Evolutionary conservation across 1,140 invertebrate species (phyloP).

Genomic region (Diabrotica virgifera): DNA sequence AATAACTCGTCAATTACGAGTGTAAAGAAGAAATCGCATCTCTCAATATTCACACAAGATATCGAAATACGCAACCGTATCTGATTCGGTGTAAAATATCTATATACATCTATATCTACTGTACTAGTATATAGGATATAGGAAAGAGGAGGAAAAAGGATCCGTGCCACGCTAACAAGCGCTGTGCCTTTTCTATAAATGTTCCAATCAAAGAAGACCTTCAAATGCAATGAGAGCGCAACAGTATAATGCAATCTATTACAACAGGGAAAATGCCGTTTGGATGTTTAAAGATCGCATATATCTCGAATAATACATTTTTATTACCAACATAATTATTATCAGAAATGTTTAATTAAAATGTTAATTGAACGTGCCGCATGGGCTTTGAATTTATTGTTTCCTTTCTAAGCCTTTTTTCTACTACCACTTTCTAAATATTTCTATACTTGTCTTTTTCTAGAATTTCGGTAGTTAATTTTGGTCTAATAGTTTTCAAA

Average conservation of each 20-base stretch:
- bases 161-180: constrained; percentile 12
- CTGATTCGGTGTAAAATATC: background rate
- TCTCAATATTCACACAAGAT: constrained; percentile 4
- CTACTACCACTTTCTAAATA: too few species aligned
- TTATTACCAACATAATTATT: too few species aligned
- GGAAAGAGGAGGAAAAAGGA: constrained; percentile 4
- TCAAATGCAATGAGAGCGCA: constrained; percentile 13
- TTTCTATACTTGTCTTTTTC: too few species aligned
- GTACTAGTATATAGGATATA: background rate
- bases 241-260: constrained; percentile 36
- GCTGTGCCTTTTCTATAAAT: constrained; percentile 12
- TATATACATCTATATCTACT: background rate
- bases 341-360: too few species aligned
- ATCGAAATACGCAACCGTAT: background rate
- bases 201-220: constrained; percentile 16
- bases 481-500: too few species aligned
- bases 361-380: too few species aligned
- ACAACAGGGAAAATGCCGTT: constrained; percentile 23
- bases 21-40: background rate
- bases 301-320: too few species aligned
- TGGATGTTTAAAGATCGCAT: background rate
- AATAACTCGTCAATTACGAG: background rate
- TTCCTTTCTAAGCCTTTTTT: too few species aligned
- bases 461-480: too few species aligned
- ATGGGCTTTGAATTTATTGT: too few species aligned